Base-by-base conservation (phyloP, 2,797 vertebrate species). In the Brachymystax lenok region DNA sequence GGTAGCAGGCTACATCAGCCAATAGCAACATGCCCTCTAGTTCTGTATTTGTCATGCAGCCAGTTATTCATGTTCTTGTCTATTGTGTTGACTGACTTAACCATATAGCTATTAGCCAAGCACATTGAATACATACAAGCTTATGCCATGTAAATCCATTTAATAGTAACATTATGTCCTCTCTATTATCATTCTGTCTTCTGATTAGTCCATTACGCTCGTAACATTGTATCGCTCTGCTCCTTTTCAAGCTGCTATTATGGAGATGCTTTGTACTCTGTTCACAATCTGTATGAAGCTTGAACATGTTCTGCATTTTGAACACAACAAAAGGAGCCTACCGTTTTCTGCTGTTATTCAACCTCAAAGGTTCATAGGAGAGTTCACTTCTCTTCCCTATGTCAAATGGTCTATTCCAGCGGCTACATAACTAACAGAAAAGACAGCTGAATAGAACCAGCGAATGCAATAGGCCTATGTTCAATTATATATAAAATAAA, bases 261-360 rank as follows among this genome's bases (percentile, higher is more conserved):
- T 67, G 64, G 27, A 66, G 63, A 67, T 2, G 1, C 16, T 33
- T 66, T 28, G 21, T 64, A 28, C 61, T 13, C 21, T 10, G 14
- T 28, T 30, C 63, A 27, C 28, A 27, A 66, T 21, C 19, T 10
- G 21, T n/a, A 21, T 63, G 21, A 19, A 28, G 21, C 63, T 64
- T 4, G 24, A 28, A 66, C 13, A 27, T 66, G 21, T 13, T 28
- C 63, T 66, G 27, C 64, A 30, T 67, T 67, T 67, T 30, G 13
- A 67, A 67, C 64, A 28, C 27, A 67, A 67, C 64, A 67, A 64
- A 64, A 64, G 61, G 24, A 67, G 7, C 24, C 61, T 64, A 12
- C 27, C 63, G 30, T 14, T 66, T 66, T 66, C 12, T 66, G 61
- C 12, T 24, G 2, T 13, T 12, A 66, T 66, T 33, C 14, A 30